Base-by-base conservation (phyloP, 2,113 vertebrate genomes). In the Ophthalmotilapia sp. region DNA sequence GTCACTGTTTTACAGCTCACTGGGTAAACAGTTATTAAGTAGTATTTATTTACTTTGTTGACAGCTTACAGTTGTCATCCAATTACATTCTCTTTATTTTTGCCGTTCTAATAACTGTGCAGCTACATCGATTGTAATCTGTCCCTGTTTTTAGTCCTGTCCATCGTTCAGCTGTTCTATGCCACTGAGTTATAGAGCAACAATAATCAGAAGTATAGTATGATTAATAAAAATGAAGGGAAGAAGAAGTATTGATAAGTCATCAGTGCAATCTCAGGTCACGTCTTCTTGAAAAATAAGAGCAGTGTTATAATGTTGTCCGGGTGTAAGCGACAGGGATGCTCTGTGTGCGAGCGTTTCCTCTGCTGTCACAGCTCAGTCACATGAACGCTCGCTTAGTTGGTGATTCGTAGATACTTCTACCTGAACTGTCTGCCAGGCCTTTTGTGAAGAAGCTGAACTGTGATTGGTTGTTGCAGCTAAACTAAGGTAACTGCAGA, bases 401-500 rank as follows among this genome's bases (percentile, higher is more conserved):
- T 45, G 13, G 21, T 1, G 38, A 73, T 6, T 73, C 0, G 38
- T 26, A 73, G 38, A 23, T 42, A 23, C 7, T 70, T 73, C 68
- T 26, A 10, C 5, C 38, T 45, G 38, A 7, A 73, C 12, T 26
- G 14, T 73, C 21, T 73, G 13, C 0, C 38, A 10, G 40, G 8
- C 68, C 38, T 26, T 26, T 26, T 0, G 40, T 4, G 17, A 17
- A 73, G 38, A 45, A 42, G 36, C 36, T 42, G 40, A 42, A 1
- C 65, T 70, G 36, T 42, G 65, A 70, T 23, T 70, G 11, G n/a
- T 42, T 70, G 62, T 40, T 68, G 36, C 19, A 23, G 38, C 21
- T 73, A 45, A 10, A 15, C n/a, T 15, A 23, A 42, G 65, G 0
- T 0, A 45, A 0, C 38, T 73, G 38, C 38, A 73, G 38, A 15